Evolutionary conservation across 2,113 vertebrate species (phyloP), one percentile per base, ranked within the genome.

Genomic region (Psettodes erumei): DNA sequence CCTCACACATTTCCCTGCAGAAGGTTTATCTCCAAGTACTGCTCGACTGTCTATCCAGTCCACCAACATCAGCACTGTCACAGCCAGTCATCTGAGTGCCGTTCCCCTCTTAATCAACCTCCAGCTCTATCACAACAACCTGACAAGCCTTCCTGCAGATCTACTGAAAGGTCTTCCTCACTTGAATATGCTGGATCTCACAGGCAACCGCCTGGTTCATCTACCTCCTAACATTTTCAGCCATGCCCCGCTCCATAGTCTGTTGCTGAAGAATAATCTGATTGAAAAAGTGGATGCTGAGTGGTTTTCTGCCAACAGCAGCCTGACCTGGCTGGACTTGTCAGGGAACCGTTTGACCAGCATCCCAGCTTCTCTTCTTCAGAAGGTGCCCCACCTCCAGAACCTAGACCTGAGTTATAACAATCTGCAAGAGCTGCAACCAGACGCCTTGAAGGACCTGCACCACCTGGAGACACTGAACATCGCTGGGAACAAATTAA

Each of bases 391-490:
- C 0, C 43, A 50, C 23, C 86, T 98, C 1, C 58, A 50, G 7
- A 58, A 3, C 59, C 92, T 97, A 2, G 93, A 97, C 77, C 85
- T 97, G 1, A 91, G 94, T 7, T 25, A 86, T 28, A 98, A 97
- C 88, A 76, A 19, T 16, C 72, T 97, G 76, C 84, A 86, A 35
- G 53, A 65, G 0, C 12, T 98, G 47, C 81, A 90, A 0, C 33
- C 71, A 0, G 82, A 48, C 0, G 23, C 86, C 0, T 78, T 97
- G 5, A 30, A 48, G 0, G 87, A 86, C 5, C 86, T 96, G 2
- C 21, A 8, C 60, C 40, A 1, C 0, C 55, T 98, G 38, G 84
- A 95, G 65, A 67, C 76, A 10, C 89, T 97, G 5, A 84, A 93
- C 40, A 85, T 97, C 1, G 89, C 93, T 0, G 88, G 89, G 0